phyloP scores from a whole-genome alignment of 2,797 vertebrate genomes.

The Hafferia zeledoni region DNA sequence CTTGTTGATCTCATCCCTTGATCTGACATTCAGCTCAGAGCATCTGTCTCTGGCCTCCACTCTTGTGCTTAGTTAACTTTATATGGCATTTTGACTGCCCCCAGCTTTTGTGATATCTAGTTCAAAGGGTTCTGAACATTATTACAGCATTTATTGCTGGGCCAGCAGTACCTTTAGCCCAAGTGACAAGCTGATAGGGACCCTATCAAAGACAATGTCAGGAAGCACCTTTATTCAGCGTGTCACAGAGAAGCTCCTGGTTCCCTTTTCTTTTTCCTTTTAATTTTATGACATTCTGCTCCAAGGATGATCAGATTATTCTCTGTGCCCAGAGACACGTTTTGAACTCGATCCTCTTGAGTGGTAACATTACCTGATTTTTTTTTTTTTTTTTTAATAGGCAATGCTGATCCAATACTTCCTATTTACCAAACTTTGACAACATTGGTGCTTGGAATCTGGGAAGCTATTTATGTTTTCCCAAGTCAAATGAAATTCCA shows the following conservation, averaged over 20 bases:
- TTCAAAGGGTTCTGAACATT: neutral
- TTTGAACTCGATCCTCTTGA: neutral
- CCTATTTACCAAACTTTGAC: neutral
- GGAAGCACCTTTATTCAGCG: neutral
- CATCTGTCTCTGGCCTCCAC: neutral
- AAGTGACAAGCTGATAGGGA: neutral
- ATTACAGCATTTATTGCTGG: neutral
- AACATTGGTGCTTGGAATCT: neutral
- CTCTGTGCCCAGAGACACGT: neutral
- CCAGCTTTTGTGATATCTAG: conserved; percentile 2
- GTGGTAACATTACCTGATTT: neutral
- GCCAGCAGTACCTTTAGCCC: neutral
- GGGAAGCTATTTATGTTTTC: conserved; percentile 15
- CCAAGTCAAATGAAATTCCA: conserved; percentile 69
- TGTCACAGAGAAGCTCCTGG: neutral
- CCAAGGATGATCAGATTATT: neutral
- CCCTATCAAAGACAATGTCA: neutral
- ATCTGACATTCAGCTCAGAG: conserved; percentile 11
- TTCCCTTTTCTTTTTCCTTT: neutral
- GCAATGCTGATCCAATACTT: neutral
- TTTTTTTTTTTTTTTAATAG: neutral
- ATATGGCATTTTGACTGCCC: conserved; percentile 21
- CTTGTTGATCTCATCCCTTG: conserved; percentile 2
- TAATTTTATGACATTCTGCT: conserved; percentile 9
- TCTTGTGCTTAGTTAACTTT: conserved; percentile 24